Percentiles rank a stretch among this genome's conserved stretches.
phyloP scores from a whole-genome alignment of 1,140 invertebrate genomes.

The Portunus trituberculatus region DNA sequence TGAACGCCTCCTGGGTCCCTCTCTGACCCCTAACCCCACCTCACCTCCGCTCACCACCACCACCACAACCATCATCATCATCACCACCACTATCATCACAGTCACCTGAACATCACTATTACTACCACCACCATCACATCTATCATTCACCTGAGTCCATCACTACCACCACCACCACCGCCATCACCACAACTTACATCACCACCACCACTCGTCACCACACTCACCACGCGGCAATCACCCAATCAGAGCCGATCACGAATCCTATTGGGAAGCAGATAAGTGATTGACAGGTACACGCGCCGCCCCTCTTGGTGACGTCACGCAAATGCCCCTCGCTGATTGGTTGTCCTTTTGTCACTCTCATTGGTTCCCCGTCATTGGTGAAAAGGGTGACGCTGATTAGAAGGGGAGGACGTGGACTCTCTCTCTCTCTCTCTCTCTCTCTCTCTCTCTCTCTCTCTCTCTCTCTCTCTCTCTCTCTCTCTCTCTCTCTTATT shows the following conservation, averaged over 20 bases:
- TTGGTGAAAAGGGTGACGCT: neutral
- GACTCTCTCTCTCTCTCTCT: neutral
- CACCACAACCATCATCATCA: neutral
- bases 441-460: slow-evolving; percentile 31
- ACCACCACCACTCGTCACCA: too few species aligned
- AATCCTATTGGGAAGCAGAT: neutral
- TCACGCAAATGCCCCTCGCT: neutral
- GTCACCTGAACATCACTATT: neutral
- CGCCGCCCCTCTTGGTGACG: slow-evolving; percentile 46
- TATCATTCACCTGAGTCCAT: neutral
- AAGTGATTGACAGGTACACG: slow-evolving; percentile 45
- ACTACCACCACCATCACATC: neutral
- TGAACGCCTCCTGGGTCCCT: too few species aligned
- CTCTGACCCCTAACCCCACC: too few species aligned
- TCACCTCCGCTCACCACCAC: neutral
- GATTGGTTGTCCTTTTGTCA: slow-evolving; percentile 31
- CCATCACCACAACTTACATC: too few species aligned
- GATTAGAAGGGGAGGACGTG: neutral
- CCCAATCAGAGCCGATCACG: neutral
- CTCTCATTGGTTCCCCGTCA: slow-evolving; percentile 29
- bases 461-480: neutral
- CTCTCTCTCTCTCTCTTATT: neutral
- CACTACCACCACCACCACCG: too few species aligned
- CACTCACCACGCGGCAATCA: neutral
- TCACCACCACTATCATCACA: neutral